Conservation (phyloP, 2,113 vertebrate genomes). For the Ceyx cyanopectus region DNA sequence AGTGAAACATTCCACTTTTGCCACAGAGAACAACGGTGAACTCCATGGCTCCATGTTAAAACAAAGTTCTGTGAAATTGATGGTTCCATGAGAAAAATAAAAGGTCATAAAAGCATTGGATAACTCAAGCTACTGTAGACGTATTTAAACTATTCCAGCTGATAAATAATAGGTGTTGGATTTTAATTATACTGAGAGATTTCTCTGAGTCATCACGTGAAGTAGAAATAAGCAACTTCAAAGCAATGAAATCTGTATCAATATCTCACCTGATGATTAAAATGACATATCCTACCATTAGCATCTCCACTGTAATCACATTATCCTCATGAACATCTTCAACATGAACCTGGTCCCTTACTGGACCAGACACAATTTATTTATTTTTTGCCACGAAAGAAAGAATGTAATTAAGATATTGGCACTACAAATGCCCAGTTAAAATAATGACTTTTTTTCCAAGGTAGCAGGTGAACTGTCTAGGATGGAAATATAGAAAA, state of each 20-base stretch:
- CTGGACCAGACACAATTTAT: background rate
- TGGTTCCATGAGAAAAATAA: too few species aligned
- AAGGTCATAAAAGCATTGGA: too few species aligned
- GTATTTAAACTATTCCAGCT: too few species aligned
- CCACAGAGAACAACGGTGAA: background rate
- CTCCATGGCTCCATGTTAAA: too few species aligned
- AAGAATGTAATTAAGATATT: background rate
- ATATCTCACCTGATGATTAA: background rate
- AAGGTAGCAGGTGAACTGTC: background rate
- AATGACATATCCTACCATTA: background rate
- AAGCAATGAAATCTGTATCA: background rate
- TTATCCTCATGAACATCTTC: background rate
- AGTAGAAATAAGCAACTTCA: background rate
- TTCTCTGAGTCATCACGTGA: too few species aligned
- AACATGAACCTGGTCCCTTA: background rate
- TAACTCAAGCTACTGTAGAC: too few species aligned
- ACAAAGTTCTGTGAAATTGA: too few species aligned
- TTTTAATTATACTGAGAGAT: too few species aligned
- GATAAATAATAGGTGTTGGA: too few species aligned
- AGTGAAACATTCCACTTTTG: conserved; percentile 14
- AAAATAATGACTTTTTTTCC: background rate
- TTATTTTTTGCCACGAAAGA: background rate
- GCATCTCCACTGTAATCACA: background rate
- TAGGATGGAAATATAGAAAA: background rate
- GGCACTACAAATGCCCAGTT: background rate